A percentile compares a stretch with the other conserved stretches of the same genome.
Conservation (phyloP, 2,113 vertebrate genomes). For the Neolamprologus hecqui region DNA sequence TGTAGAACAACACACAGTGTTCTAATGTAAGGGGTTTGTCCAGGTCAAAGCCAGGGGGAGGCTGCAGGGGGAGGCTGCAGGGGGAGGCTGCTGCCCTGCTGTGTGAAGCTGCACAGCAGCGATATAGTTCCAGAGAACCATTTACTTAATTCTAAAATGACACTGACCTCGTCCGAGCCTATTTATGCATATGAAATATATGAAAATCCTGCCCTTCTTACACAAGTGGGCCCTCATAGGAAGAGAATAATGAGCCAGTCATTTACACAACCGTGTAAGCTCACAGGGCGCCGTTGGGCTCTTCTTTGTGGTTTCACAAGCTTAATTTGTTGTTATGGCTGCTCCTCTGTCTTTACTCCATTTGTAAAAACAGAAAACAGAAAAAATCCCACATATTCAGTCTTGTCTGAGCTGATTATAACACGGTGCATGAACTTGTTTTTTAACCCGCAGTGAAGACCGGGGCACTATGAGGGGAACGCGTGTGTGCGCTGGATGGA, state of each 20-base stretch:
- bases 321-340: slow-evolving; percentile 56
- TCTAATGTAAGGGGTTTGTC: neutral
- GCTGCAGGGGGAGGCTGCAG: neutral
- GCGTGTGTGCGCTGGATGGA: neutral
- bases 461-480: slow-evolving; percentile 19
- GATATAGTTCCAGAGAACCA: neutral
- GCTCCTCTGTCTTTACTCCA: slow-evolving; percentile 15
- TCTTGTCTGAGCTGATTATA: slow-evolving; percentile 58
- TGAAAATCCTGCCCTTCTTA: neutral
- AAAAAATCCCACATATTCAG: slow-evolving; percentile 29
- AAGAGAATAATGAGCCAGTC: slow-evolving; percentile 30
- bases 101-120: neutral
- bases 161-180: neutral
- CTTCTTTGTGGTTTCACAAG: slow-evolving; percentile 24
- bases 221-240: neutral
- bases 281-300: neutral
- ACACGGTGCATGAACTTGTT: slow-evolving; percentile 58
- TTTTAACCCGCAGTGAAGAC: slow-evolving; percentile 58
- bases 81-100: neutral
- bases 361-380: neutral
- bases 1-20: neutral
- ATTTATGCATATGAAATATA: neutral
- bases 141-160: neutral
- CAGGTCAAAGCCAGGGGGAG: neutral
- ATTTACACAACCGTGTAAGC: slow-evolving; percentile 18